Evolutionary conservation across 2,888 invertebrate genomes (phyloP).

Genomic region (Spodoptera exigua): DNA sequence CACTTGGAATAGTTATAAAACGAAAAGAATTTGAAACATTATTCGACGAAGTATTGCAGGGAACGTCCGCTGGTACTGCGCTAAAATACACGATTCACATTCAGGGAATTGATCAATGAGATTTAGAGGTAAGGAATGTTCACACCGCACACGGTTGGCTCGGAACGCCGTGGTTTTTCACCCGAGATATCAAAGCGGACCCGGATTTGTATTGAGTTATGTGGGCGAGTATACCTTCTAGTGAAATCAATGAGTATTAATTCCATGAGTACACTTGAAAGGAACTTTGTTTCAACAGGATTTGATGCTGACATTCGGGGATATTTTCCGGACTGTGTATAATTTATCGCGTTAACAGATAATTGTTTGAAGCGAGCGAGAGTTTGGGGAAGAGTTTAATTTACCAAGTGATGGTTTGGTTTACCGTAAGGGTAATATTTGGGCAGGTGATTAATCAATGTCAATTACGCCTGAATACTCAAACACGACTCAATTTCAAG

Average conservation of each 20-base stretch:
- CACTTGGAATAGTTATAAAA: conserved; percentile 33
- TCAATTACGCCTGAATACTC: background rate
- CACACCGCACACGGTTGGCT: conserved; percentile 6
- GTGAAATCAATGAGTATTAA: conserved; percentile 18
- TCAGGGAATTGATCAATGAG: conserved; percentile 54
- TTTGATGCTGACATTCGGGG: conserved; percentile 4
- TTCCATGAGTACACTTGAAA: conserved; percentile 5
- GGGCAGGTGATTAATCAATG: background rate
- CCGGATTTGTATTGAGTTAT: conserved; percentile 11
- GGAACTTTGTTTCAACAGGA: conserved; percentile 9
- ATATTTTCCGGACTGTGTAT: conserved; percentile 6
- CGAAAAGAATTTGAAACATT: conserved; percentile 40
- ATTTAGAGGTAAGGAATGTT: conserved; percentile 46
- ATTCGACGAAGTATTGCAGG: conserved; percentile 24
- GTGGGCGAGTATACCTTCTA: conserved; percentile 6
- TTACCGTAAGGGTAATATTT: background rate
- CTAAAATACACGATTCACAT: conserved; percentile 54
- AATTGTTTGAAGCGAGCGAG: conserved; percentile 9
- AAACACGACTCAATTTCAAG: no score
- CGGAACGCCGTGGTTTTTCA: conserved; percentile 23
- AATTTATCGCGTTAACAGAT: conserved; percentile 13
- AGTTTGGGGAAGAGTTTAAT: background rate
- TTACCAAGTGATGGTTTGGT: background rate
- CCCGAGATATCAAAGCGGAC: conserved; percentile 19
- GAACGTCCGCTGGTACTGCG: conserved; percentile 46